Conservation (phyloP, 1,140 invertebrate genomes). For the Telenomus remus region DNA sequence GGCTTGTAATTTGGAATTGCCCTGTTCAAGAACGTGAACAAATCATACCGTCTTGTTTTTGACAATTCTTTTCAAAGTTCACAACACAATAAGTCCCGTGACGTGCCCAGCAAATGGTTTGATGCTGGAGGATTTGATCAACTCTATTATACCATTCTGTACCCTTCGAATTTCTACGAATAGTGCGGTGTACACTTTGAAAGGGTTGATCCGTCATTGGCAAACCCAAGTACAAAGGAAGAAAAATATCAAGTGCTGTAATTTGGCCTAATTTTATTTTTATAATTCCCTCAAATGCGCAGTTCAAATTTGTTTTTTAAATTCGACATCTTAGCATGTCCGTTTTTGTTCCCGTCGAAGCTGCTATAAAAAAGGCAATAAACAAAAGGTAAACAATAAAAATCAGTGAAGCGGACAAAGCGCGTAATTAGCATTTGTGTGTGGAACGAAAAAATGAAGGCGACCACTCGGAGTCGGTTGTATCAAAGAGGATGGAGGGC, state of each 20-base stretch:
- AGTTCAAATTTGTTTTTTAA: constrained; percentile 30
- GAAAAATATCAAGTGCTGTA: no score
- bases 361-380: constrained; percentile 21
- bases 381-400: constrained; percentile 37
- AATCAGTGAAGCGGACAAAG: constrained; percentile 37
- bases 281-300: no score
- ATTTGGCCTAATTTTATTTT: no score
- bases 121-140: constrained; percentile 62
- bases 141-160: constrained; percentile 56
- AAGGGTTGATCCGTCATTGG: constrained; percentile 6
- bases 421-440: constrained; percentile 61
- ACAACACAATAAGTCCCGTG: no score
- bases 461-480: constrained; percentile 36
- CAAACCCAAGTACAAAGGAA: constrained; percentile 9
- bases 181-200: constrained; percentile 35
- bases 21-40: no score
- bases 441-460: constrained; percentile 56
- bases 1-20: no score
- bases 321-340: no score
- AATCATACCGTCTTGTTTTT: no score
- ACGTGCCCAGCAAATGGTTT: constrained; percentile 38
- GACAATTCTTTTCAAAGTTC: no score
- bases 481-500: constrained; percentile 55
- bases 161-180: constrained; percentile 45
- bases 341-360: no score